These are phyloP conservation scores for Nymphalis io DNA, from an alignment of 1,140 invertebrate genomes.

Conservation along the genomic window DNA sequence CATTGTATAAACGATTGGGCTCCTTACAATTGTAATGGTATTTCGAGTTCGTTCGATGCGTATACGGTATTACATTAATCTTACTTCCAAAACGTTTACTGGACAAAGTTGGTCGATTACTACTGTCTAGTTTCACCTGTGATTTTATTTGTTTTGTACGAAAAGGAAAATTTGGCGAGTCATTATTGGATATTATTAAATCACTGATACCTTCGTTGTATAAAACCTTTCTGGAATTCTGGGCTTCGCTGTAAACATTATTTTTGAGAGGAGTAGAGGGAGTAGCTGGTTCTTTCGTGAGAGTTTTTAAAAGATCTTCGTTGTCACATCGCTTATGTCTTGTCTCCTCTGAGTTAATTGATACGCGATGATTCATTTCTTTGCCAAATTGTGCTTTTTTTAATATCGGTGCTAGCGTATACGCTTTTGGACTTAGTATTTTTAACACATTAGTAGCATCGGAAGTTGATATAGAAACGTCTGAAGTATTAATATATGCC, in stretches of 20 bases:
- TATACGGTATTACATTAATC: constrained; percentile 20
- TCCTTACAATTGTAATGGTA: constrained; percentile 41
- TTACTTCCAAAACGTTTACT: constrained; percentile 11
- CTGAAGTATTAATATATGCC: constrained; percentile 27
- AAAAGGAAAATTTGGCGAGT: not conserved
- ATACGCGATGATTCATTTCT: not conserved
- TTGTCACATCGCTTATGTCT: constrained; percentile 18
- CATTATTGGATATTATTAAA: constrained; percentile 21
- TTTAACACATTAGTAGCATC: constrained; percentile 28
- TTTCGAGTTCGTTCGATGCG: constrained; percentile 38
- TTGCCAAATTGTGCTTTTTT: constrained; percentile 27
- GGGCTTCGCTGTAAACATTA: constrained; percentile 1
- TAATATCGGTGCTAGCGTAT: constrained; percentile 36
- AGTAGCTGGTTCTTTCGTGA: constrained; percentile 3
- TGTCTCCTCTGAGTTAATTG: not conserved
- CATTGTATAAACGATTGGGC: not conserved
- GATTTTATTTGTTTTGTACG: constrained; percentile 10
- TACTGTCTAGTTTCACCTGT: constrained; percentile 9
- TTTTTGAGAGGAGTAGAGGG: not conserved
- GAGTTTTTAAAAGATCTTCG: constrained; percentile 22
- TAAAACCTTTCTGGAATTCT: constrained; percentile 30
- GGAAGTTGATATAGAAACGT: constrained; percentile 35
- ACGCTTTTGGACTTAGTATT: constrained; percentile 8
- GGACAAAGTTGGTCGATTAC: constrained; percentile 15
- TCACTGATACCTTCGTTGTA: constrained; percentile 49